Conservation (phyloP, 1,140 invertebrate genomes). For the Choristoneura fumiferana region DNA sequence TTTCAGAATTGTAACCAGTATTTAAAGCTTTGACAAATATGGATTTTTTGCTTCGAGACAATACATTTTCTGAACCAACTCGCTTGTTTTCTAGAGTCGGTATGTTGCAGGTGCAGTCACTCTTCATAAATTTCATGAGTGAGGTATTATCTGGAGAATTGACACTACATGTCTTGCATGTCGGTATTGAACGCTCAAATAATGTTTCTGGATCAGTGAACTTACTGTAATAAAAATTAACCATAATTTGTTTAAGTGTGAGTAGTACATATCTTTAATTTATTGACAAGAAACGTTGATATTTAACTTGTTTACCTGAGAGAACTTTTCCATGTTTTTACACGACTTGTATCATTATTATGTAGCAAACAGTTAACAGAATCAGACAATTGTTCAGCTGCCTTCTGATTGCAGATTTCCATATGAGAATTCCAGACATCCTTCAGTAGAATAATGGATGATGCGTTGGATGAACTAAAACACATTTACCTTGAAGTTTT, state of each 20-base stretch:
- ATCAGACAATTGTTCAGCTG: slow-evolving; percentile 33
- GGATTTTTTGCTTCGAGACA: slow-evolving; percentile 17
- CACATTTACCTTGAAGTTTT: slow-evolving; percentile 7
- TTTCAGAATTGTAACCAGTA: slow-evolving; percentile 35
- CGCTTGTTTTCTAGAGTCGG: slow-evolving; percentile 16
- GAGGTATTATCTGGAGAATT: slow-evolving; percentile 18
- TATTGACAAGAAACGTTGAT: too few relatives aligned
- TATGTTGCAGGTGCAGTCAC: slow-evolving; percentile 46
- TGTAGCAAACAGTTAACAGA: slow-evolving; percentile 34
- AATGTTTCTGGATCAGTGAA: slow-evolving; percentile 40
- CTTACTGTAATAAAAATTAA: slow-evolving; percentile 39
- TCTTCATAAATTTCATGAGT: slow-evolving; percentile 37
- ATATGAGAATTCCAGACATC: slow-evolving; percentile 41
- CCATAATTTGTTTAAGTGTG: background rate
- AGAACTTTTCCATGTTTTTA: slow-evolving; percentile 44
- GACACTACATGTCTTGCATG: slow-evolving; percentile 41
- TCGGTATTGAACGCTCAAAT: slow-evolving; percentile 41
- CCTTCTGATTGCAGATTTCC: slow-evolving; percentile 28
- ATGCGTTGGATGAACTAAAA: slow-evolving; percentile 46
- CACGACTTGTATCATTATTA: slow-evolving; percentile 32
- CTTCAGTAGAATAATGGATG: slow-evolving; percentile 43
- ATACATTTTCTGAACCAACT: slow-evolving; percentile 18
- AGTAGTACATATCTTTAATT: background rate
- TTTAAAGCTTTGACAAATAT: slow-evolving; percentile 29
- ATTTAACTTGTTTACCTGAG: slow-evolving; percentile 36